Conservation (phyloP, 30 jellyfish, hydroid and myxozoan genomes). For the Hydractinia echinata region DNA sequence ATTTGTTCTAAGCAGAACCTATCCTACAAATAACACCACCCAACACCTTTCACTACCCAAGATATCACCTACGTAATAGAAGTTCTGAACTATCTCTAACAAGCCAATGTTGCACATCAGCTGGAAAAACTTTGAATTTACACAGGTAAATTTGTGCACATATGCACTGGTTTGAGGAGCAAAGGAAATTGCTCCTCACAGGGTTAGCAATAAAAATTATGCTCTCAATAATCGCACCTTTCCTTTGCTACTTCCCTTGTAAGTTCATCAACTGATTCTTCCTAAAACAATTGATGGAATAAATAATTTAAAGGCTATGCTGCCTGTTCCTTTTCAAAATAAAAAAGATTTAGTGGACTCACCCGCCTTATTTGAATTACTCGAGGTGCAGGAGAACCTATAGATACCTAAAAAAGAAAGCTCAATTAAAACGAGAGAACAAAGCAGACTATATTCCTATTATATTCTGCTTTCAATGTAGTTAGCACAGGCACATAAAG, state of each 20-base stretch:
- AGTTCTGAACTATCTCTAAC: too few relatives aligned
- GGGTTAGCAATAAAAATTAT: neutral
- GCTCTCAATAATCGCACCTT: slow-evolving; percentile 38
- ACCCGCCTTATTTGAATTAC: slow-evolving; percentile 75
- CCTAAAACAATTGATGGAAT: slow-evolving; percentile 44
- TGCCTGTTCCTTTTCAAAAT: neutral
- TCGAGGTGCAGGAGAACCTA: slow-evolving; percentile 91
- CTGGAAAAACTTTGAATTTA: too few relatives aligned
- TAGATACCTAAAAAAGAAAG: slow-evolving; percentile 29
- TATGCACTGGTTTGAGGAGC: too few relatives aligned
- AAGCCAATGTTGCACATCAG: too few relatives aligned
- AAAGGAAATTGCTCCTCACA: neutral
- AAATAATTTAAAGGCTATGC: neutral
- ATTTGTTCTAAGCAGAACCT: too few relatives aligned
- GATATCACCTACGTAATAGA: too few relatives aligned
- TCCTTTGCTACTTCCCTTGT: slow-evolving; percentile 79
- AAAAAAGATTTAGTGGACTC: neutral
- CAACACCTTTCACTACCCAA: too few relatives aligned
- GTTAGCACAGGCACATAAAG: too few relatives aligned
- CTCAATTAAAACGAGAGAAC: neutral
- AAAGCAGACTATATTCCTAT: neutral
- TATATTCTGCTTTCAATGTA: too few relatives aligned
- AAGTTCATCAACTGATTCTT: slow-evolving; percentile 82
- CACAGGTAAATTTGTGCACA: too few relatives aligned
- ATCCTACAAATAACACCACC: too few relatives aligned